These are phyloP conservation scores for Mizuhopecten yessoensis DNA, from an alignment of 1,140 invertebrate genomes.

Conservation along the genomic window DNA sequence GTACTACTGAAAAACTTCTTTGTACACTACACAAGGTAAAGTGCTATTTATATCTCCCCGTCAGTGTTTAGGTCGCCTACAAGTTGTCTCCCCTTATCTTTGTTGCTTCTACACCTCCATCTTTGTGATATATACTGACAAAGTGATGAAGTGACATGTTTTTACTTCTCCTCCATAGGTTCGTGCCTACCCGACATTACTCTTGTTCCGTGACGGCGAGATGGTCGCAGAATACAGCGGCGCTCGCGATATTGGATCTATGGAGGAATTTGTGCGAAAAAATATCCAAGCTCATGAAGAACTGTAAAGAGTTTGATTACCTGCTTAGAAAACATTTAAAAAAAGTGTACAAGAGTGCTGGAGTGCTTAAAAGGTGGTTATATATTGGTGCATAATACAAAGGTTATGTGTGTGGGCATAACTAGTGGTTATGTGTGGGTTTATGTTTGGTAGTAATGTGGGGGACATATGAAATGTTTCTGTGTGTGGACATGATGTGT, in stretches of 20 bases:
- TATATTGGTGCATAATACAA: neutral
- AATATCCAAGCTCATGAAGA: neutral
- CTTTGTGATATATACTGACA: too few relatives aligned
- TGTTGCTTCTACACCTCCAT: too few relatives aligned
- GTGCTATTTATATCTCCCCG: too few relatives aligned
- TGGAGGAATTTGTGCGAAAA: slow-evolving; percentile 87
- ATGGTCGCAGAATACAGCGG: slow-evolving; percentile 88
- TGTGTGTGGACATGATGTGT: too few relatives aligned
- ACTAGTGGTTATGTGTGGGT: too few relatives aligned
- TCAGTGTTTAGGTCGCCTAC: neutral
- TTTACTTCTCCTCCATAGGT: slow-evolving; percentile 81
- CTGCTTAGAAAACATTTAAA: neutral
- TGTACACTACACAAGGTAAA: slow-evolving; percentile 88
- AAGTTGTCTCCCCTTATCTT: too few relatives aligned
- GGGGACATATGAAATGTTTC: too few relatives aligned
- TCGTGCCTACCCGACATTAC: slow-evolving; percentile 91
- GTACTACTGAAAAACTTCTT: slow-evolving; percentile 86
- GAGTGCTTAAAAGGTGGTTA: neutral
- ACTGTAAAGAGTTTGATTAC: neutral
- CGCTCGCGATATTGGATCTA: slow-evolving; percentile 87
- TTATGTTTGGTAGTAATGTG: too few relatives aligned
- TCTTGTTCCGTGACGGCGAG: slow-evolving; percentile 92
- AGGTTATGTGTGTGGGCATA: too few relatives aligned
- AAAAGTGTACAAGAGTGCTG: neutral
- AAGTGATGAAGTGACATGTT: too few relatives aligned